These are phyloP conservation scores for Brenthis ino DNA, from an alignment of 2,888 invertebrate species.

Conservation along the genomic window DNA sequence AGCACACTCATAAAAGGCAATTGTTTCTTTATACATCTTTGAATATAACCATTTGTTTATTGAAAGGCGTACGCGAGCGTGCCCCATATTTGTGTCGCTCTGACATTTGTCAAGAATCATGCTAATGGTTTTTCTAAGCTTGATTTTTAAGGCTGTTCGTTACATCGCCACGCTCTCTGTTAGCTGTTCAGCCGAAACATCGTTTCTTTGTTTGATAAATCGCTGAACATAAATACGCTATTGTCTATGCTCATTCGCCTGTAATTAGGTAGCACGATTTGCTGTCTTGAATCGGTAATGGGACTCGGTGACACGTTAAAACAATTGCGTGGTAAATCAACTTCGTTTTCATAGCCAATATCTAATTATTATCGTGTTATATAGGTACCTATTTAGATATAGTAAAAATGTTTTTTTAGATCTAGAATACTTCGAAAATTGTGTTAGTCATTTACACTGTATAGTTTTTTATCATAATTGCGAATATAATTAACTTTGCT, in stretches of 20 bases:
- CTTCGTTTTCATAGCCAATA: constrained; percentile 45
- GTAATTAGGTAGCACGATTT: constrained; percentile 82
- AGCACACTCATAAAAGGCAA: constrained; percentile 69
- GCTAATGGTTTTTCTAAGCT: constrained; percentile 70
- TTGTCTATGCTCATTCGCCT: constrained; percentile 75
- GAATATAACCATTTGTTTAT: constrained; percentile 57
- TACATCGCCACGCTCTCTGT: constrained; percentile 59
- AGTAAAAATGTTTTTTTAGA: too few species aligned
- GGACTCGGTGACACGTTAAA: constrained; percentile 56
- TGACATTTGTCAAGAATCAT: constrained; percentile 61
- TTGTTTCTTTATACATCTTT: constrained; percentile 58
- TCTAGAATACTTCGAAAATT: too few species aligned
- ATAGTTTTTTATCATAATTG: too few species aligned
- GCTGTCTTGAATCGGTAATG: constrained; percentile 77
- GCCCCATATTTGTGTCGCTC: constrained; percentile 61
- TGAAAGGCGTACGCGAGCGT: constrained; percentile 61
- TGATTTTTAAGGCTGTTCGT: constrained; percentile 66
- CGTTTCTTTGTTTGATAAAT: constrained; percentile 78
- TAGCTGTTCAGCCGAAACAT: constrained; percentile 67
- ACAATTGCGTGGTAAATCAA: constrained; percentile 75
- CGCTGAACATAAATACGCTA: constrained; percentile 78
- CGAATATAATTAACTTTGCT: too few species aligned
- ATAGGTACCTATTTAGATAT: too few species aligned
- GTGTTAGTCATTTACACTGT: too few species aligned
- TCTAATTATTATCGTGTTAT: constrained; percentile 11